phyloP scores from a whole-genome alignment of 2,797 vertebrate species.

The Rhinella marina region DNA sequence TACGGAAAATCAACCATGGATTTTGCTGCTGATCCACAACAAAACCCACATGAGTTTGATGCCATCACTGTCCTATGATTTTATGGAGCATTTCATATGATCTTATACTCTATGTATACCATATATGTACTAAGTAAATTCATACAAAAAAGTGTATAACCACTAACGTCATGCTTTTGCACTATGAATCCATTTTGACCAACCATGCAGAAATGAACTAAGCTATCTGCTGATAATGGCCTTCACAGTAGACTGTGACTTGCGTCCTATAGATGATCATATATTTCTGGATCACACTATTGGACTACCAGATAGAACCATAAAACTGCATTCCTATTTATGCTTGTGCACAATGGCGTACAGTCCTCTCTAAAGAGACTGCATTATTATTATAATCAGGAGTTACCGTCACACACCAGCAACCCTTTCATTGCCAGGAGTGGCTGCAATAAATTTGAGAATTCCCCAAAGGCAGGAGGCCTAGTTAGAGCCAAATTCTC shows the following conservation, averaged over 20 bases:
- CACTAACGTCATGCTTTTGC: no score
- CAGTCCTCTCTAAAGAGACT: slow-evolving; percentile 18
- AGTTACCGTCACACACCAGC: slow-evolving; percentile 28
- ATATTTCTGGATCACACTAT: not conserved
- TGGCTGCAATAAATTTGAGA: slow-evolving; percentile 45
- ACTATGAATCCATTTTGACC: no score
- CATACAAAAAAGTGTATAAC: not conserved
- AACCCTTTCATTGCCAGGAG: slow-evolving; percentile 53
- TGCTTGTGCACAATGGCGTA: slow-evolving; percentile 26
- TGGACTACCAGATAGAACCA: not conserved
- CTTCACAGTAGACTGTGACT: not conserved
- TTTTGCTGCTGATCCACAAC: no score
- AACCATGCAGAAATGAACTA: not conserved
- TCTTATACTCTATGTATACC: not conserved
- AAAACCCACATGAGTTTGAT: no score
- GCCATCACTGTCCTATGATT: not conserved
- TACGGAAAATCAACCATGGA: no score
- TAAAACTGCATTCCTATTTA: not conserved
- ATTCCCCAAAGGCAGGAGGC: slow-evolving; percentile 43
- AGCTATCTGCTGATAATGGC: not conserved
- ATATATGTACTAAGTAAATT: not conserved
- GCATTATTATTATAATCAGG: slow-evolving; percentile 37
- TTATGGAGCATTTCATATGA: not conserved
- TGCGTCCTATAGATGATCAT: not conserved
- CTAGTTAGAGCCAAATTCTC: slow-evolving; percentile 40